Conservation (phyloP, 2,888 invertebrate genomes). For the Timandra comae region DNA sequence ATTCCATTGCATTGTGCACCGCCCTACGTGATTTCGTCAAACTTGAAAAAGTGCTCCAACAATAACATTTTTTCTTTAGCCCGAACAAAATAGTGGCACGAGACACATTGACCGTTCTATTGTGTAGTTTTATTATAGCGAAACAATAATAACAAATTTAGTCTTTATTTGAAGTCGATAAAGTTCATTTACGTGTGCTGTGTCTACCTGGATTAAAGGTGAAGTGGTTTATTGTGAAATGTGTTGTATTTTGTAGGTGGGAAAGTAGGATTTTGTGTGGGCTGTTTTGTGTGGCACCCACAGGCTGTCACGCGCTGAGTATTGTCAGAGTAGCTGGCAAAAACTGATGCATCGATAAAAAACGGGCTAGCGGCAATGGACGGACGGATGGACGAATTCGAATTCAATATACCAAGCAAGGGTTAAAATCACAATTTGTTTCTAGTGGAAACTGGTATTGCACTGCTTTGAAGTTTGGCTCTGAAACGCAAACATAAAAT, state of each 20-base stretch:
- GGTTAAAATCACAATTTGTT: constrained; percentile 6
- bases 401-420: constrained; percentile 26
- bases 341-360: constrained; percentile 46
- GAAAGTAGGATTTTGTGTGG: constrained; percentile 17
- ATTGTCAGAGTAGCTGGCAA: constrained; percentile 47
- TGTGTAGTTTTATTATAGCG: constrained; percentile 52
- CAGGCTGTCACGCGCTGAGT: constrained; percentile 66
- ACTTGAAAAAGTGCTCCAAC: constrained; percentile 44
- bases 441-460: too few species aligned
- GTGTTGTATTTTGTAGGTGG: too few species aligned
- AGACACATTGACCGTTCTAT: constrained; percentile 64
- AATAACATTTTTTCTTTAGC: constrained; percentile 36
- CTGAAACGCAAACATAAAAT: too few species aligned
- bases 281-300: constrained; percentile 46
- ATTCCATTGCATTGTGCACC: constrained; percentile 38
- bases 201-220: not conserved
- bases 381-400: constrained; percentile 23
- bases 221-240: constrained; percentile 8
- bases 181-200: constrained; percentile 22
- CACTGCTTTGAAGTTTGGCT: too few species aligned
- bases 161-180: constrained; percentile 16
- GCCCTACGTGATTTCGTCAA: constrained; percentile 47
- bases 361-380: constrained; percentile 29
- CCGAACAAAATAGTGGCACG: constrained; percentile 63
- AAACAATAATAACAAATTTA: constrained; percentile 16